Base-by-base conservation (phyloP, 2,888 invertebrate genomes). In the Dynastes tityus region DNA sequence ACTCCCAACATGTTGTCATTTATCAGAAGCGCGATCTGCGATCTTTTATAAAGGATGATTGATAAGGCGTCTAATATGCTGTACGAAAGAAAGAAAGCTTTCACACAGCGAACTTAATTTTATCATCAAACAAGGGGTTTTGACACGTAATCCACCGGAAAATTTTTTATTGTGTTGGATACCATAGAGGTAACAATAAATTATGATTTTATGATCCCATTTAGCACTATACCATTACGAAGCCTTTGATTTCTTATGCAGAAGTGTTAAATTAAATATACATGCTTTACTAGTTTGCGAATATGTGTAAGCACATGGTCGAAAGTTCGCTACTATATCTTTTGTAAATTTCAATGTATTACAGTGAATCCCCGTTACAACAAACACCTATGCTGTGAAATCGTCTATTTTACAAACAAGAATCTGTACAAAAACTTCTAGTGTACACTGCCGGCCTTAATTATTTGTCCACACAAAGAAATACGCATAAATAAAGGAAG, bases 151-250 rank as follows among this genome's bases (percentile, higher is more conserved):
- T 61, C 22, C 29, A 74, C 11, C 27, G 73, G 29, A 27, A 29
- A 61, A 45, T n/a, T 8, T n/a, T n/a, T 55, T 37, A 55, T 22
- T 58, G 22, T 4, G 16, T 58, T 22, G 6, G 9, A 16, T 53
- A 3, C 53, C n/a, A 53, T 22, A 37, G 29, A 71, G 16, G 37
- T 13, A 40, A 32, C 16, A 71, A 71, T 55, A 55, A 71, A 71
- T 37, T 55, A 55, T 8, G 37, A 71, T 71, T 55, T 70, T 55
- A 49, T 9, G 51, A 27, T 71, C 32, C 29, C 53, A n/a, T 45
- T 67, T 67, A 9, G 2, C 45, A 11, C 1, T 16, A 29, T 53
- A 53, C 22, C 22, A 22, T 22, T 22, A 22, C 29, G 32, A 5
- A 53, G 8, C 8, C 11, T 45, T 11, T 45, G 2, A 11, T 45